These are phyloP conservation scores for Hirudo medicinalis DNA, from an alignment of 1,140 invertebrate species.

Conservation along the genomic window DNA sequence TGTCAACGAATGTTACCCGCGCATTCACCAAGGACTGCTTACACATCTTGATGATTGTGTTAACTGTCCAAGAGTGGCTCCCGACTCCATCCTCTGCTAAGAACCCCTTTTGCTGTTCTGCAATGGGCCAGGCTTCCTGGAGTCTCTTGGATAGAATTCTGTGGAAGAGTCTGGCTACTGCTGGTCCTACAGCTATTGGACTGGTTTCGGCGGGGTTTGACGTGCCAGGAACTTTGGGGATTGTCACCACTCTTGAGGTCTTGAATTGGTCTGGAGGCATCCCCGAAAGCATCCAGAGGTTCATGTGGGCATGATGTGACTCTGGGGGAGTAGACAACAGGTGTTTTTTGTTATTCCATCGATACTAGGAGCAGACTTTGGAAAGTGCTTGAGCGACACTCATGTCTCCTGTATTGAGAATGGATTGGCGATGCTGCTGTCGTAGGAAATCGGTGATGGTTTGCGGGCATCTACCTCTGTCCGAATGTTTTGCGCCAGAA, in stretches of 20 bases:
- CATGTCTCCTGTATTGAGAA: no score
- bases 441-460: no score
- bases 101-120: neutral
- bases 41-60: neutral
- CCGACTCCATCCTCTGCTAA: neutral
- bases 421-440: no score
- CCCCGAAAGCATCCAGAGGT: neutral
- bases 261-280: neutral
- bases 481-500: no score
- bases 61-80: neutral
- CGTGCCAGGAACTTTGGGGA: neutral
- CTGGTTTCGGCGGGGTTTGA: neutral
- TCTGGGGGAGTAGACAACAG: neutral
- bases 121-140: neutral
- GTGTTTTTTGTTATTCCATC: neutral
- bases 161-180: conserved; percentile 35
- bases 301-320: neutral
- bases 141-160: neutral
- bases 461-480: no score
- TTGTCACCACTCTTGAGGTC: neutral
- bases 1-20: neutral
- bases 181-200: conserved; percentile 37
- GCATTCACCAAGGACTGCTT: neutral
- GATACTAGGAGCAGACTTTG: neutral
- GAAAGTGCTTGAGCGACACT: no score